These are phyloP conservation scores for Pheosia tremula DNA, from an alignment of 2,888 invertebrate species.

Conservation along the genomic window DNA sequence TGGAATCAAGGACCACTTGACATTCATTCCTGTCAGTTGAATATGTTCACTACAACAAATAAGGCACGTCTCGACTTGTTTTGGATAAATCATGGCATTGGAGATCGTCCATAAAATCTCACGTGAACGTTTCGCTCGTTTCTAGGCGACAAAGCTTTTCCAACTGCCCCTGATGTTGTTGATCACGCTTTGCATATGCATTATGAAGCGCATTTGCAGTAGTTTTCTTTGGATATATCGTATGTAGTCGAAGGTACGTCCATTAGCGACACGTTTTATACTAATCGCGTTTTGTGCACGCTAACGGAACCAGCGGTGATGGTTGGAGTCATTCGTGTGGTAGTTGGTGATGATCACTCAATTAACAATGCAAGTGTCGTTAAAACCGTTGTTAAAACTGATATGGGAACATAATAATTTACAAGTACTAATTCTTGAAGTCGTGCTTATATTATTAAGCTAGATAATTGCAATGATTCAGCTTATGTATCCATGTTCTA, in stretches of 20 bases:
- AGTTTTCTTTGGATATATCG: constrained; percentile 86
- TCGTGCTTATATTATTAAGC: neutral
- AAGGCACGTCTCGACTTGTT: constrained; percentile 41
- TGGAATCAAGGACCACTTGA: constrained; percentile 30
- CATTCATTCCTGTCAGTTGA: constrained; percentile 27
- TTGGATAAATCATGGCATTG: constrained; percentile 49
- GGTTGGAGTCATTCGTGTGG: constrained; percentile 48
- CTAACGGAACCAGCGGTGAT: constrained; percentile 65
- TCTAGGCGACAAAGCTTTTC: constrained; percentile 84
- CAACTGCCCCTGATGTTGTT: constrained; percentile 85
- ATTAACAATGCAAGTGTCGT: constrained; percentile 32
- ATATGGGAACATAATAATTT: constrained; percentile 4
- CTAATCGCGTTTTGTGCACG: constrained; percentile 70
- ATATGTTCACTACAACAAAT: constrained; percentile 27
- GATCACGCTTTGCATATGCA: constrained; percentile 86
- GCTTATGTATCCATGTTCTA: constrained; percentile 19
- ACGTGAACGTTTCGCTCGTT: constrained; percentile 80
- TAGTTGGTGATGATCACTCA: constrained; percentile 32
- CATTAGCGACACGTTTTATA: constrained; percentile 78
- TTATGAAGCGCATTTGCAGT: constrained; percentile 86
- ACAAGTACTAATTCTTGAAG: constrained; percentile 2
- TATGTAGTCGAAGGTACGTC: constrained; percentile 85
- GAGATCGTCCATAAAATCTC: constrained; percentile 54
- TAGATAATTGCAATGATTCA: neutral
- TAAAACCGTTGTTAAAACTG: constrained; percentile 8